phyloP scores from a whole-genome alignment of 2,113 vertebrate genomes.

The Ardeotis arabs region DNA sequence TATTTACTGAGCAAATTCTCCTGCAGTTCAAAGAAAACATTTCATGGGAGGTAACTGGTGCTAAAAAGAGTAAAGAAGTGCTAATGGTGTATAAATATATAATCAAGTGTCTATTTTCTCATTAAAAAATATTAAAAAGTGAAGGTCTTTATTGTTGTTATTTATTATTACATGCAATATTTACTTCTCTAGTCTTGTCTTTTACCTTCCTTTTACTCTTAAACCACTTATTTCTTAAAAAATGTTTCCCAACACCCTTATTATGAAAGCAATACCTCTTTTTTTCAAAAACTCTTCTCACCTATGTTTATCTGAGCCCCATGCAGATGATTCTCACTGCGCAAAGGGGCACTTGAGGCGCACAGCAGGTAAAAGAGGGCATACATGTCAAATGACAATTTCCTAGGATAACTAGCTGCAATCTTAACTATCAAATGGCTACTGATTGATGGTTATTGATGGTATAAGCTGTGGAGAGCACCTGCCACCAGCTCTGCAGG shows the following conservation, averaged over 20 bases:
- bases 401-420: not conserved
- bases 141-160: not conserved
- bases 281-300: not conserved
- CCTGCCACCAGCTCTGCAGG: no score
- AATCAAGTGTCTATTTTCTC: not conserved
- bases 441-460: rapidly evolving
- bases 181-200: not conserved
- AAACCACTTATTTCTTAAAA: not conserved
- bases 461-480: not conserved
- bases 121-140: not conserved
- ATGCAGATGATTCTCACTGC: not conserved
- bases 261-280: not conserved
- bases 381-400: not conserved
- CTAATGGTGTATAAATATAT: not conserved
- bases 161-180: not conserved
- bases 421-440: not conserved
- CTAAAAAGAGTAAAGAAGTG: not conserved
- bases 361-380: not conserved
- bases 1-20: not conserved
- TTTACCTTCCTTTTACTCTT: not conserved
- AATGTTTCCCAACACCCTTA: not conserved
- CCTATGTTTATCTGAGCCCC: not conserved
- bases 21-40: not conserved
- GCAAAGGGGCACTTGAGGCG: not conserved
- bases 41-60: not conserved